Base-by-base conservation (phyloP, 92 coral and sea anemone species). In the Epizoanthus stellaris region DNA sequence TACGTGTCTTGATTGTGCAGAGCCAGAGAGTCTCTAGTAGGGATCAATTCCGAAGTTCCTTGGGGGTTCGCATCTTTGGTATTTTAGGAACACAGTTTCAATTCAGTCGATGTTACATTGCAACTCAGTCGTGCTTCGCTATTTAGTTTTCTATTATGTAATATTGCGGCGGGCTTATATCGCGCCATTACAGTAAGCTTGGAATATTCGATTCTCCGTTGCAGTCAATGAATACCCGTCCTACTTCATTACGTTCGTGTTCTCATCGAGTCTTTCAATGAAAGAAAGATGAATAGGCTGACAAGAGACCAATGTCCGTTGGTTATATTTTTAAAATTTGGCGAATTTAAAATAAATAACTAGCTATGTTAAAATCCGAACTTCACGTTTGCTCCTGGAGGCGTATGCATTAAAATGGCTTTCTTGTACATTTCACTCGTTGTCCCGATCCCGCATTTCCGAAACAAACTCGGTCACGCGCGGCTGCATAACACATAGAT, bases 391-490 rank as follows among this genome's bases (percentile, higher is more conserved):
- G 14, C 56, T 49, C 14, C 56, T 9, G 56, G 9, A 52, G 83
- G 83, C 83, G 70, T 62, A 73, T 3, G 80, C 83, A 62, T 47
- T 23, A 12, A 64, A 63, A 79, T 63, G 42, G 83, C 71, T 79
- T 79, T 79, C 83, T 79, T 63, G 83, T 79, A 23, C 60, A 19
- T 79, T 79, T 62, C 83, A 79, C 23, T 79, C 61, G 83, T 79
- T 79, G 83, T 63, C 61, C n/a, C n/a, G n/a, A n/a, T n/a, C n/a
- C n/a, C n/a, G n/a, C 54, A 79, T 79, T 62, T 79, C 83, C 83
- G 83, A 52, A 79, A 23, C 65, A 42, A 70, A 63, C 72, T 79
- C 23, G 83, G 83, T 79, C 83, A 79, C 83, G 83, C 83, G 83
- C 83, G 59, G 39, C 36, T 79, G 83, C 83, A 79, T n/a, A 19